These are phyloP conservation scores for Octomys mimax DNA, from an alignment of 2,797 vertebrate genomes.

Conservation along the genomic window DNA sequence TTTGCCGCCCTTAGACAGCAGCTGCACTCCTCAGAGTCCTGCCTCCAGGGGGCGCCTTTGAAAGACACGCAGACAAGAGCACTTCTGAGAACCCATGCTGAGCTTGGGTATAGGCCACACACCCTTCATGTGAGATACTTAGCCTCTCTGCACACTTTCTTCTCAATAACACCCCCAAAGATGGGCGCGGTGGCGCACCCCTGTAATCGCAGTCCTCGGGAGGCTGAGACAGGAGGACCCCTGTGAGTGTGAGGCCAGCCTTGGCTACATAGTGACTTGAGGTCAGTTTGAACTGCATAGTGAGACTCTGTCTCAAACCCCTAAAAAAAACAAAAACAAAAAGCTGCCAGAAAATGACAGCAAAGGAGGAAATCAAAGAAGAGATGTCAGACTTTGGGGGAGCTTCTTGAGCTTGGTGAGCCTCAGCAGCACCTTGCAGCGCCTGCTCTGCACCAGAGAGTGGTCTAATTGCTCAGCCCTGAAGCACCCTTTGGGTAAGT, in stretches of 20 bases:
- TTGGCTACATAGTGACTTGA: not conserved
- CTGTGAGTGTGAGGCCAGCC: not conserved
- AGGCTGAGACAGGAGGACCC: not conserved
- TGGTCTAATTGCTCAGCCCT: too few relatives aligned
- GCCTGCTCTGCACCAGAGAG: fast-evolving
- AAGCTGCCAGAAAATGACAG: not conserved
- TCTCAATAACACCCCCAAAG: not conserved
- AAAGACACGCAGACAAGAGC: not conserved
- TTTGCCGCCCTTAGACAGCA: too few relatives aligned
- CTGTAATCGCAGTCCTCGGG: not conserved
- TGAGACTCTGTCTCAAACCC: not conserved
- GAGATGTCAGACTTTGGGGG: not conserved
- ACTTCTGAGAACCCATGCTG: not conserved
- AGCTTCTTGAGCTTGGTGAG: not conserved
- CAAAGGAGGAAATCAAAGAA: not conserved
- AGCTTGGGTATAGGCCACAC: not conserved
- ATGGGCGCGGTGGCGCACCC: not conserved
- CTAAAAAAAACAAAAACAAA: too few relatives aligned
- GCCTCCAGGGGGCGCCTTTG: not conserved
- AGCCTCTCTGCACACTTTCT: not conserved
- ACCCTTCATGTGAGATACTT: not conserved
- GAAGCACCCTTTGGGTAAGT: not conserved
- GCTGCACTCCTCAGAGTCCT: not conserved
- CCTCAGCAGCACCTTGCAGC: fast-evolving
- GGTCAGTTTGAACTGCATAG: not conserved